These are phyloP conservation scores for Toxonevra muliebris DNA, from an alignment of 2,888 invertebrate genomes.

Conservation along the genomic window DNA sequence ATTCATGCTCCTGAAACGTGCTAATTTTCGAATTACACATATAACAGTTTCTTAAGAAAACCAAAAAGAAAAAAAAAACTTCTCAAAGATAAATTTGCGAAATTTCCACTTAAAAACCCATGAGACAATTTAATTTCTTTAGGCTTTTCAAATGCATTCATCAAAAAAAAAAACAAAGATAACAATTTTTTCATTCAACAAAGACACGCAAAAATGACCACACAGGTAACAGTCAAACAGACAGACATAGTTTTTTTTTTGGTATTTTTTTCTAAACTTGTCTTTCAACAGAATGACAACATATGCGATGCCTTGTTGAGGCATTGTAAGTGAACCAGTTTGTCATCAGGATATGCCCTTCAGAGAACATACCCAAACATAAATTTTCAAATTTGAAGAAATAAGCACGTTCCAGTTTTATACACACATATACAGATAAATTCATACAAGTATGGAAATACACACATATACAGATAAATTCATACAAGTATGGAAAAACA, in stretches of 20 bases:
- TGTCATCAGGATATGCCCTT: constrained; percentile 22
- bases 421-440: too few species aligned
- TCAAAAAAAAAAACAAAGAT: not conserved
- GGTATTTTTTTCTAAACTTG: not conserved
- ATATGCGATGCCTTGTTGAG: not conserved
- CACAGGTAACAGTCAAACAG: not conserved
- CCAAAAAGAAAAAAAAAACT: not conserved
- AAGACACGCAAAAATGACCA: constrained; percentile 6
- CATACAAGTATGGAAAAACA: too few species aligned
- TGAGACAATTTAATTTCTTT: not conserved
- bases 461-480: too few species aligned
- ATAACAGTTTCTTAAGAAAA: not conserved
- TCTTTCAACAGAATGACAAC: too few species aligned
- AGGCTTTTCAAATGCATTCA: not conserved
- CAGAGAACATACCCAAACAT: constrained; percentile 6
- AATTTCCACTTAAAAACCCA: not conserved
- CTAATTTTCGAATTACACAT: not conserved
- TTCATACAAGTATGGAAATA: too few species aligned
- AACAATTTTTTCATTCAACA: not conserved
- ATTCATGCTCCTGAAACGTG: too few species aligned
- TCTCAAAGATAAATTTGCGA: not conserved
- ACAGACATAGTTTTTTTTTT: not conserved
- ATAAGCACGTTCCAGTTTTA: constrained; percentile 21
- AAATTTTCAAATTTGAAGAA: not conserved
- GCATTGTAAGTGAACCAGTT: constrained; percentile 14